Conservation (phyloP, 2,888 invertebrate genomes). For the Scrobipalpa costella region DNA sequence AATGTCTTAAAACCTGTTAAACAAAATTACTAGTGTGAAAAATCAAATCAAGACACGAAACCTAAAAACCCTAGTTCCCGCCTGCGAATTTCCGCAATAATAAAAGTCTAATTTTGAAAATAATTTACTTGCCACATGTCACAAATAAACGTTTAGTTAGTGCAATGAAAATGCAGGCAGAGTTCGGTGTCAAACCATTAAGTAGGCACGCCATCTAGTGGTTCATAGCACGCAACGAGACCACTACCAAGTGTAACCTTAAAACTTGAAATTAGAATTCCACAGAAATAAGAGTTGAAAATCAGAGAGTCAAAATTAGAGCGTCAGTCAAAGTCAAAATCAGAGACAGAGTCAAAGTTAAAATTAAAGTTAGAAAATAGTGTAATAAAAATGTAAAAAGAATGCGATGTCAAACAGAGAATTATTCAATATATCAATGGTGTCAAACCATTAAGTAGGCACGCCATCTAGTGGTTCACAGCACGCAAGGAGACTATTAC, state of each 20-base stretch:
- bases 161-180: slow-evolving; percentile 52
- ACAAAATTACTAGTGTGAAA: too few relatives aligned
- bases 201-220: slow-evolving; percentile 54
- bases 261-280: neutral
- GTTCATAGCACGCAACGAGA: slow-evolving; percentile 29
- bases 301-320: too few relatives aligned
- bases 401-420: too few relatives aligned
- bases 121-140: neutral
- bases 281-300: neutral
- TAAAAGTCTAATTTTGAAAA: neutral
- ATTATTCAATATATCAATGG: too few relatives aligned
- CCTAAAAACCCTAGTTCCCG: too few relatives aligned
- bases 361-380: too few relatives aligned
- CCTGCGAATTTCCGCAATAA: neutral
- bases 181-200: slow-evolving; percentile 56
- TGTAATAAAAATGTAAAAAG: slow-evolving; percentile 52
- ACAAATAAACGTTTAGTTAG: slow-evolving; percentile 28
- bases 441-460: slow-evolving; percentile 59
- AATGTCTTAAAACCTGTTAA: too few relatives aligned
- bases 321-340: too few relatives aligned
- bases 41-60: too few relatives aligned
- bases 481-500: slow-evolving; percentile 42
- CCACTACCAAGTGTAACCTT: slow-evolving; percentile 42
- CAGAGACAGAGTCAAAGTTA: too few relatives aligned
- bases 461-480: slow-evolving; percentile 52